These are phyloP conservation scores for Condylura cristata DNA, from an alignment of 2,113 vertebrate species.

Conservation along the genomic window DNA sequence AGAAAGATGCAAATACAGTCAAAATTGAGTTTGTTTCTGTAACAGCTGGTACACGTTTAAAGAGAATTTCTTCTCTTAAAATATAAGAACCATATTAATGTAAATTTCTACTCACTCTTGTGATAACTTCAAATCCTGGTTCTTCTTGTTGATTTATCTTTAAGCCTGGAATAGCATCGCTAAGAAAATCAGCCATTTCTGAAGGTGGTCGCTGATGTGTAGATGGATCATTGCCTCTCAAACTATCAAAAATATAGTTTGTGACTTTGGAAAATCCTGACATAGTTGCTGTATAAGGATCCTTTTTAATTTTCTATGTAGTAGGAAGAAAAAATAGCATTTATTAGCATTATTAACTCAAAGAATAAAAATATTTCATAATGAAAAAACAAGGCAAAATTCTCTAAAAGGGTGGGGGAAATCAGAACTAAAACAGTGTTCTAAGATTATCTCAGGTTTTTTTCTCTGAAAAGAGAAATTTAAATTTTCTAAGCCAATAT, in stretches of 20 bases:
- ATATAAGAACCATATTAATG: background rate
- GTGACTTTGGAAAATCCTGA: slow-evolving; percentile 97
- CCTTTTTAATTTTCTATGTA: slow-evolving; percentile 93
- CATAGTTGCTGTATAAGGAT: slow-evolving; percentile 94
- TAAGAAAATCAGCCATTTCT: slow-evolving; percentile 94
- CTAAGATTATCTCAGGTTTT: slow-evolving; percentile 73
- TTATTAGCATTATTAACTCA: slow-evolving; percentile 58
- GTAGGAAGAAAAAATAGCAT: slow-evolving; percentile 72
- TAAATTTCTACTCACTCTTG: slow-evolving; percentile 90
- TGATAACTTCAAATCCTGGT: slow-evolving; percentile 99
- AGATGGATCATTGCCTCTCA: slow-evolving; percentile 89
- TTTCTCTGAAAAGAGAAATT: slow-evolving; percentile 57
- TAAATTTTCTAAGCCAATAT: slow-evolving; percentile 52
- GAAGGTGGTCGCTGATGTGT: slow-evolving; percentile 92
- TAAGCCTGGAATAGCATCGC: slow-evolving; percentile 94
- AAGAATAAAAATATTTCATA: slow-evolving; percentile 17
- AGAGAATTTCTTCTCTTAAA: slow-evolving; percentile 21
- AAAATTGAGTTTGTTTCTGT: background rate
- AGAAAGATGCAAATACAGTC: background rate
- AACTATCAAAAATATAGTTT: slow-evolving; percentile 95
- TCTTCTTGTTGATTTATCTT: slow-evolving; percentile 99
- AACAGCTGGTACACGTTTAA: background rate
- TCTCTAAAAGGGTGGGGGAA: background rate
- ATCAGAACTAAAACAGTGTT: slow-evolving; percentile 74
- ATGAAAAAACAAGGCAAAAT: background rate